Evolutionary conservation across 2,113 vertebrate genomes (phyloP), one percentile per base, ranked within the genome.

Genomic region (Leucopsar rothschildi): DNA sequence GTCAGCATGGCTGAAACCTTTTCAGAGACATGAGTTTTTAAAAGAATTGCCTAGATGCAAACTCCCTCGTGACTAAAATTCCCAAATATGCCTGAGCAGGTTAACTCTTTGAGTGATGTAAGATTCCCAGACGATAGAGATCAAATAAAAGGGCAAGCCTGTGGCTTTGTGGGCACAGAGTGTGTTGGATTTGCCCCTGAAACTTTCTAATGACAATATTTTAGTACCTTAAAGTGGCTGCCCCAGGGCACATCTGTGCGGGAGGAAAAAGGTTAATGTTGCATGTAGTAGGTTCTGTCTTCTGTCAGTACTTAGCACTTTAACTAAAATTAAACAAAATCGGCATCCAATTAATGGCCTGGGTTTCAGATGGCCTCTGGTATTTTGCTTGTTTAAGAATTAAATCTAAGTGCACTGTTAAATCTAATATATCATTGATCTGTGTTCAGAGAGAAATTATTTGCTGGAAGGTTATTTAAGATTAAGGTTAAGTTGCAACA

Each of bases 251-350:
- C 52, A 35, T 86, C 44, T 91, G 4, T 8, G 23, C 75, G 71
- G 72, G 42, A 77, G 50, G 57, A 66, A 68, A 91, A 97, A 95
- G 92, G 93, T 79, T 96, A 94, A 86, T 88, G 72, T 66, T 86
- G 50, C 72, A 82, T 83, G 47, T 24, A 86, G 82, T 42, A 75
- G 49, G 40, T 96, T 91, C 96, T 94, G 68, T 85, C 81, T 88
- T 85, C 64, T 95, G 80, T 68, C 83, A 68, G 49, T 57, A 65
- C 40, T 84, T 71, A 82, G 44, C 57, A 82, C 68, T 95, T 97
- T 94, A 88, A 39, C 82, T 93, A 82, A 95, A 96, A 91, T 91
- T 86, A 94, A 94, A 95, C 81, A 92, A 95, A 92, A 97, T 76
- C 5, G 0, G 61, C 77, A 80, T 91, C 86, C 90, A 95, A 15